These are phyloP conservation scores for Drosophila tripunctata DNA, from an alignment of 2,888 invertebrate species.

Conservation along the genomic window DNA sequence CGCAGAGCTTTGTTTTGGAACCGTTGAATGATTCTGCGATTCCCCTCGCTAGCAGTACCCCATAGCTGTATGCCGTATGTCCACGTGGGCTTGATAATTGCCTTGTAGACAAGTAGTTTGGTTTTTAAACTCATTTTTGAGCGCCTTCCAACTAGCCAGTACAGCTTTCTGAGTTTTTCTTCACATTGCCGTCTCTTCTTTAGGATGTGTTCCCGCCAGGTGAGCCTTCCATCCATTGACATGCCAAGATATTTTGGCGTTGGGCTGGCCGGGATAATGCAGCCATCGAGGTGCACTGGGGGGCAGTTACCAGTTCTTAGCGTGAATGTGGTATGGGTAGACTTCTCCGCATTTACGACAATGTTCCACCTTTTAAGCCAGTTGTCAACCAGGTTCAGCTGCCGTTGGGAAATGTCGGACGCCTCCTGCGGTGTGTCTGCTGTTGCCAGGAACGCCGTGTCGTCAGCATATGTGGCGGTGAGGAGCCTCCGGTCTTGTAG, in stretches of 20 bases:
- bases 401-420: neutral
- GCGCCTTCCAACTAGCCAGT: slow-evolving; percentile 2
- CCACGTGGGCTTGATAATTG: neutral
- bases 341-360: neutral
- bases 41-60: neutral
- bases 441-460: neutral
- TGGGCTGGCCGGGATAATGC: neutral
- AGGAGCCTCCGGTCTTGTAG: neutral
- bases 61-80: neutral
- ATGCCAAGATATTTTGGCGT: slow-evolving; percentile 2
- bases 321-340: neutral
- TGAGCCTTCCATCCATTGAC: neutral
- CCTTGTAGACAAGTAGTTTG: neutral
- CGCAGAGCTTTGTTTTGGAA: neutral
- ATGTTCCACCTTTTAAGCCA: slow-evolving; percentile 1
- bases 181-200: neutral
- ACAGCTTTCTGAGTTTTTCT: neutral
- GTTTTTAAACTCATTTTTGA: neutral
- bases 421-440: neutral
- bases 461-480: neutral
- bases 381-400: neutral
- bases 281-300: slow-evolving; percentile 3
- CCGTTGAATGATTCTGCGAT: neutral
- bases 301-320: slow-evolving; percentile 1
- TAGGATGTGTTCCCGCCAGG: neutral